Percentiles rank a stretch among this genome's conserved stretches.
These are phyloP conservation scores for Oxyteleia sp. DNA, from an alignment of 2,888 invertebrate genomes.

Conservation along the genomic window DNA sequence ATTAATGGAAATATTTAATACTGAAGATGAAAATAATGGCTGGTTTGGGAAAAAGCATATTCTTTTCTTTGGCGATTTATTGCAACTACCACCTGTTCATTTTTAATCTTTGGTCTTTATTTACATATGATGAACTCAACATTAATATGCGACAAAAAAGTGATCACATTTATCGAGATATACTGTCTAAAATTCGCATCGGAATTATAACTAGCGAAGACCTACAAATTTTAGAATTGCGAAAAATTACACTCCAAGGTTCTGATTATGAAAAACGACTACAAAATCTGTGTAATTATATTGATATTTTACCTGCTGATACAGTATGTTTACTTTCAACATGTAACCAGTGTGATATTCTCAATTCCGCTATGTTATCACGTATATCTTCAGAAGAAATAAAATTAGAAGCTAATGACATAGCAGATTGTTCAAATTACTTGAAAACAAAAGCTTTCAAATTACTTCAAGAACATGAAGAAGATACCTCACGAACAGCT, in stretches of 20 bases:
- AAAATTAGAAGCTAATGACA: constrained; percentile 62
- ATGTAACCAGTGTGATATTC: constrained; percentile 74
- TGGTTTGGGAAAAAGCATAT: constrained; percentile 81
- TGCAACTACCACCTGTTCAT: constrained; percentile 80
- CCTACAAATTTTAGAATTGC: constrained; percentile 14
- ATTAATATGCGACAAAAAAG: constrained; percentile 78
- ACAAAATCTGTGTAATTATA: constrained; percentile 22
- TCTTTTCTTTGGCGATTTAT: constrained; percentile 73
- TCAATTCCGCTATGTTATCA: constrained; percentile 47
- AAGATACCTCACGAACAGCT: constrained; percentile 74
- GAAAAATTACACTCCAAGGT: constrained; percentile 3
- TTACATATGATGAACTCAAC: constrained; percentile 79
- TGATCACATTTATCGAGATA: constrained; percentile 73
- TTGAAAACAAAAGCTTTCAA: constrained; percentile 64
- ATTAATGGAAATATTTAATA: constrained; percentile 79
- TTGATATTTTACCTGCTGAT: neutral
- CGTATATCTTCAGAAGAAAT: constrained; percentile 65
- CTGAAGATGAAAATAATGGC: constrained; percentile 76
- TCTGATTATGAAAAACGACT: neutral
- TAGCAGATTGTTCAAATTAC: constrained; percentile 63
- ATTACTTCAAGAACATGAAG: constrained; percentile 65
- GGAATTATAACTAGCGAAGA: constrained; percentile 37
- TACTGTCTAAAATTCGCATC: constrained; percentile 70
- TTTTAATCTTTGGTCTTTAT: constrained; percentile 78
- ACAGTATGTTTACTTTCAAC: constrained; percentile 81